Evolutionary conservation across 2,888 invertebrate species (phyloP), one percentile per base, ranked within the genome.

Genomic region (Drosophila monieri): DNA sequence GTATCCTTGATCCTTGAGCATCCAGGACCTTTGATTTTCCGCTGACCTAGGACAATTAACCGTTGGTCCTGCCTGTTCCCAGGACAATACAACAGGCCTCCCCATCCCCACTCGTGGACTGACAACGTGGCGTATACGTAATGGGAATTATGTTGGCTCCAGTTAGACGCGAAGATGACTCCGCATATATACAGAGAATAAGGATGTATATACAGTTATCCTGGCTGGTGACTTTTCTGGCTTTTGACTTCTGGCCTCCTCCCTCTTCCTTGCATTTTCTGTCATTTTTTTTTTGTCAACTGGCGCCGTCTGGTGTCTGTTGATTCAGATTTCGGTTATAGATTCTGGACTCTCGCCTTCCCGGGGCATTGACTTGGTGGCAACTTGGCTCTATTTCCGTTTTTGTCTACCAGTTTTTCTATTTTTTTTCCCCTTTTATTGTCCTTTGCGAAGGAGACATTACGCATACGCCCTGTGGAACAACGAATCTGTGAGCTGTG

Each of bases 101-200:
- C 27, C 27, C 9, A 2, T 3, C 3, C 27, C 9, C 27, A 18
- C 9, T 2, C 18, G 18, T 8, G 9, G 10, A 1, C 12, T 8
- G 30, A 14, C 46, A 27, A 43, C 30, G 47, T 12, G 69, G 46
- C 68, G 69, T 69, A 68, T 68, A 59, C 68, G 68, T 52, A 43
- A 67, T 51, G 47, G 27, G 87, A 83, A 76, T 77, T 81, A 86
- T 81, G 69, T 59, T 60, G 85, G 85, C 85, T 84, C 88, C 85
- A 88, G 85, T 85, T 85, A 86, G 85, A 80, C 85, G 86, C 86
- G 51, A 56, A 77, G 65, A 73, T 77, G 76, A 88, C 88, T 72
- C 76, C 74, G 85, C 83, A 79, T 73, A 64, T 77, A 62, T 58
- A 65, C 70, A n/a, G 1, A n/a, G 30, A 5, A 35, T n/a, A 35